Evolutionary conservation across 2,888 invertebrate species (phyloP), one percentile per base, ranked within the genome.

Genomic region (Drosophila quasianomalipes): DNA sequence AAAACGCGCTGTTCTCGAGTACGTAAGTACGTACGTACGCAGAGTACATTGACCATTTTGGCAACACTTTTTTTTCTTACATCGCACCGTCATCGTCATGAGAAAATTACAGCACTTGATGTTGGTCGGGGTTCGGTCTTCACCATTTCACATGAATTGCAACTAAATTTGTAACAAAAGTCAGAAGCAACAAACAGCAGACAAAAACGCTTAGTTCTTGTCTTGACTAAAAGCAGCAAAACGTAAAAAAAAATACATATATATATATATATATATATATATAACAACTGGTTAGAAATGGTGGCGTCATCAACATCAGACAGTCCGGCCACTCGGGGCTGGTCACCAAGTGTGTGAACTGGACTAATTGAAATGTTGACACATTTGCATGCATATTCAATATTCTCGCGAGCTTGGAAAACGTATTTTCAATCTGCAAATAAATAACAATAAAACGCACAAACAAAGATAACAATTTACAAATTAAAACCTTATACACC

Each of bases 11-110:
- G 30, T 9, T 16, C 16, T 26, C 26, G 47, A 26, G 9, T 26
- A 26, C 7, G 47, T 16, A 44, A 41, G n/a, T 41, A n/a, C 22
- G 44, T 44, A 7, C 7, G 47, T 47, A 14, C 47, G 26, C n/a
- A 70, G 76, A 88, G 90, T 90, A 82, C 89, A 63, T 87, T 87
- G 90, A 87, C 86, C 86, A 87, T 83, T 87, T 87, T 83, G 74
- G 87, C 84, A 80, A 89, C 64, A 78, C 75, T 75, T 54, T 59
- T 57, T 78, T 72, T 54, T n/a, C 65, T 72, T 76, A 71, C 68
- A 64, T 19, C 57, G 58, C 30, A 26, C 53, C 54, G 71, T 59
- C 62, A 41, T 28, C 35, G 68, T 26, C 85, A 88, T 87, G 86
- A 76, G 90, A 87, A 87, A 83, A 88, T 85, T 88, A 90, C 90